A percentile compares a stretch with the other conserved stretches of the same genome.
Evolutionary conservation across 1,140 invertebrate species (phyloP).

Genomic region (Trinorchestia longiramus): DNA sequence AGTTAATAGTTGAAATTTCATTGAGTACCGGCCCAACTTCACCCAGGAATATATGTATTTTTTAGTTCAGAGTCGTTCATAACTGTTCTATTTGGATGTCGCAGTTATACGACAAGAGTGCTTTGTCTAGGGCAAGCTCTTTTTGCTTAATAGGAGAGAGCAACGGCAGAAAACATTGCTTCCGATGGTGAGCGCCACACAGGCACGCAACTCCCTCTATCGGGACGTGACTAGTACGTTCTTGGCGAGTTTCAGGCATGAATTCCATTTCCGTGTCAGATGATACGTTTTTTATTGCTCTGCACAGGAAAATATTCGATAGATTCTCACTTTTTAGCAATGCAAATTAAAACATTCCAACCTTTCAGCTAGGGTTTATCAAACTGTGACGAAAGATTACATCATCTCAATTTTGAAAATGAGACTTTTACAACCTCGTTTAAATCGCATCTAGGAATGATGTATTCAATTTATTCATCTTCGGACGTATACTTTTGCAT

Average conservation of each 20-base stretch:
- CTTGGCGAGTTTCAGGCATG: background rate
- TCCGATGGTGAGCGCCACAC: background rate
- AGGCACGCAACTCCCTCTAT: background rate
- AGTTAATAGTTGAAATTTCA: background rate
- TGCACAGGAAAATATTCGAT: background rate
- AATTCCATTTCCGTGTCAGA: background rate
- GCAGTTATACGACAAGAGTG: conserved; percentile 46
- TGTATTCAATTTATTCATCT: background rate
- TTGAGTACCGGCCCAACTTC: background rate
- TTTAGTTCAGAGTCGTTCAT: conserved; percentile 29
- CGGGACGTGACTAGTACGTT: background rate
- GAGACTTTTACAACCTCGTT: background rate
- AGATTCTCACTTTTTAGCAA: background rate
- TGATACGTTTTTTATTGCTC: background rate
- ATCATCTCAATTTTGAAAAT: background rate
- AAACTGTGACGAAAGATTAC: background rate
- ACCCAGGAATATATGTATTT: background rate
- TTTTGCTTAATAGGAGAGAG: background rate
- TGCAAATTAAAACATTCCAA: background rate
- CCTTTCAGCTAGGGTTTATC: background rate
- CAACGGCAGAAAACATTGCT: conserved; percentile 31
- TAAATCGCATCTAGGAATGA: background rate
- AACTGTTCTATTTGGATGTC: conserved; percentile 50
- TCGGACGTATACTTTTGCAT: background rate
- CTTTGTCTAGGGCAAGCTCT: conserved; percentile 24